Base-by-base conservation (phyloP, 2,797 vertebrate genomes). In the Acrossocheilus fasciatus region DNA sequence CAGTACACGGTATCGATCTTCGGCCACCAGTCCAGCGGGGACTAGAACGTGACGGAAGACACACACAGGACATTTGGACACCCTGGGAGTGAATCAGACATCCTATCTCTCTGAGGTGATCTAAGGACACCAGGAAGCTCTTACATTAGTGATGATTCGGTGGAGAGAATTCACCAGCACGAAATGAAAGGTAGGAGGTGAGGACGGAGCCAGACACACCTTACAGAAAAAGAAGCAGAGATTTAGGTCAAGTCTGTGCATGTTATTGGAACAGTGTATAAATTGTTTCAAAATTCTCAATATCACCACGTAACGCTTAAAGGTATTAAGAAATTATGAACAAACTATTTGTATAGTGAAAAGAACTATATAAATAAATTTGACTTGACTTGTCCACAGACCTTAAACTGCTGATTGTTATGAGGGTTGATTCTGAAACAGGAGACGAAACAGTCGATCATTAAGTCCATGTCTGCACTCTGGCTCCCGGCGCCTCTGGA, bases 351-450 rank as follows among this genome's bases (percentile, higher is more conserved):
- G 41, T 43, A 26, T 45, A 4, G 8, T 74, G 45, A 50, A 75
- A 77, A 66, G 12, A 64, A 18, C 41, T 66, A 3, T 39, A 64
- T 15, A 17, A 41, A 54, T 54, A 3, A 0, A 54, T 26, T 57
- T 39, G 68, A 59, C 50, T 26, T 20, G 15, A 54, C 34, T 36
- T 54, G 12, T 17, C 36, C 77, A 36, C 93, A 93, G 86, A 99
- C 98, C 97, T 99, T 99, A 89, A 99, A 98, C 91, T 99, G 98
- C 76, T 98, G 98, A 95, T 99, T 99, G 93, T 99, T 99, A 90
- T 98, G 97, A 88, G 98, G 98, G 91, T 97, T 99, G 92, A 99
- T 99, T 89, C 98, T 97, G 95, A 99, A 99, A 94, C 98, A 99
- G 90, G 98, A 98, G 73, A 99, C 98, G 20, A 99, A 96, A 93